A percentile compares a stretch with the other conserved stretches of the same genome.
Evolutionary conservation across 1,140 invertebrate species (phyloP).

Genomic region (Myzus persicae): DNA sequence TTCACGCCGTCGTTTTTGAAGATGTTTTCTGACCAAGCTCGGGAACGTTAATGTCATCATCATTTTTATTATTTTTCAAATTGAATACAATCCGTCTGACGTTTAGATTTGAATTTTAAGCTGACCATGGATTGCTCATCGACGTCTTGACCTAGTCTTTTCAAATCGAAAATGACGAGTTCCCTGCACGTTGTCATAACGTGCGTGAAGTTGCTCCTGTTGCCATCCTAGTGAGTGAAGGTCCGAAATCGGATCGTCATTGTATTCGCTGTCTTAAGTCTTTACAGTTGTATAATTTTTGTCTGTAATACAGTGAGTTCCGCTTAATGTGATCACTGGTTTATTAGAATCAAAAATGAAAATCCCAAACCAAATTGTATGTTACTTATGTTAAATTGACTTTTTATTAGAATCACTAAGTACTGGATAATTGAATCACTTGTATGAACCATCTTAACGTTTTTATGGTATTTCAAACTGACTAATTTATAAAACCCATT

Average conservation of each 20-base stretch:
- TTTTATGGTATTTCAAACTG: too few species aligned
- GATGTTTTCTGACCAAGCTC: background rate
- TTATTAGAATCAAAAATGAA: too few species aligned
- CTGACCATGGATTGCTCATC: background rate
- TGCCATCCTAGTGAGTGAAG: constrained; percentile 72
- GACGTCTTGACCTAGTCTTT: background rate
- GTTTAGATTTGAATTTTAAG: too few species aligned
- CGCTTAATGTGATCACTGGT: too few species aligned
- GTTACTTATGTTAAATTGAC: too few species aligned
- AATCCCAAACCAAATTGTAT: too few species aligned
- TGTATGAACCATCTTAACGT: too few species aligned
- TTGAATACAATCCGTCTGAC: background rate
- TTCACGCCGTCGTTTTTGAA: background rate
- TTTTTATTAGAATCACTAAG: too few species aligned
- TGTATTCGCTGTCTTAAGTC: background rate
- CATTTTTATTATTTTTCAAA: too few species aligned
- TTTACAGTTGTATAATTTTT: background rate
- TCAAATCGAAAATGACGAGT: background rate
- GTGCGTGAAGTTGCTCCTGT: constrained; percentile 72
- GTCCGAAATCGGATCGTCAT: constrained; percentile 4
- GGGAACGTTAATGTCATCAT: background rate
- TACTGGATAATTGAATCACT: too few species aligned
- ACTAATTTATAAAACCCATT: too few species aligned
- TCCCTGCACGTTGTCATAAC: constrained; percentile 64
- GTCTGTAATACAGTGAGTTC: too few species aligned